Conservation (phyloP, 1,140 invertebrate species). For the Xylocopa sonorina region DNA sequence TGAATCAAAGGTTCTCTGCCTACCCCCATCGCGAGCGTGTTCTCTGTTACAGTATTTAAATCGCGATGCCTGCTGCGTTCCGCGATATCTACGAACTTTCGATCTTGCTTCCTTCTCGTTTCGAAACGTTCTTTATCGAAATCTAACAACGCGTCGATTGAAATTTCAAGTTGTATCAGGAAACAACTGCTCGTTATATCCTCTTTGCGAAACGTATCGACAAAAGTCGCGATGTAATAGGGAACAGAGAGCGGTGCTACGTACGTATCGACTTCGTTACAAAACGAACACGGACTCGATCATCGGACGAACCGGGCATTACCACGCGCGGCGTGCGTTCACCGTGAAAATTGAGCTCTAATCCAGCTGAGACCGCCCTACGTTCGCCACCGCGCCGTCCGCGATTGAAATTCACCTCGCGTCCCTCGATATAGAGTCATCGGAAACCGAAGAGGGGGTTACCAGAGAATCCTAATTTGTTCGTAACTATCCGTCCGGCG, state of each 20-base stretch:
- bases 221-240: neutral
- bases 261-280: too few relatives aligned
- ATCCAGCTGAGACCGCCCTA: slow-evolving; percentile 18
- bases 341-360: slow-evolving; percentile 36
- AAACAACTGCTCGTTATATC: too few relatives aligned
- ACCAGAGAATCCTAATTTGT: slow-evolving; percentile 51
- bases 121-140: too few relatives aligned
- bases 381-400: neutral
- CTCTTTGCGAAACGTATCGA: too few relatives aligned
- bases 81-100: too few relatives aligned
- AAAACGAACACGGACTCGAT: neutral
- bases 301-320: neutral
- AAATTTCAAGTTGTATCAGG: too few relatives aligned
- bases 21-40: neutral
- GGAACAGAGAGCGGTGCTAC: neutral
- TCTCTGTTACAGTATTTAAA: neutral
- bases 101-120: too few relatives aligned
- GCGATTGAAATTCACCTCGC: slow-evolving; percentile 34
- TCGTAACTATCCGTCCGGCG: slow-evolving; percentile 39
- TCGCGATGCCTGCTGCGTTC: too few relatives aligned
- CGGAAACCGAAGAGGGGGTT: slow-evolving; percentile 33
- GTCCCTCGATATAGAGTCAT: slow-evolving; percentile 14
- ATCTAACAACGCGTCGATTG: too few relatives aligned
- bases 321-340: neutral
- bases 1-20: neutral